Conservation (phyloP, 2,888 invertebrate genomes). For the Limnephilus marmoratus region DNA sequence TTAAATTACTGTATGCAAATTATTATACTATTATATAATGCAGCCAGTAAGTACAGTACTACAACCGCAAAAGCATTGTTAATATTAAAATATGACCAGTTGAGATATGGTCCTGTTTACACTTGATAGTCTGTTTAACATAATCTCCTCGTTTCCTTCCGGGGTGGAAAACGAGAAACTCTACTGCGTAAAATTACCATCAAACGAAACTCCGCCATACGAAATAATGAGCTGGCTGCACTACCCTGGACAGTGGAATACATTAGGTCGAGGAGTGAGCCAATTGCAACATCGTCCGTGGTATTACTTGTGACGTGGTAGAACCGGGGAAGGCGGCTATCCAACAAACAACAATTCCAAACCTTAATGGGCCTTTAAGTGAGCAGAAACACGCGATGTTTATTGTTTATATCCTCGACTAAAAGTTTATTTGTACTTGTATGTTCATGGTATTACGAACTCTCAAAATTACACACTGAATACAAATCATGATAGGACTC, state of each 20-base stretch:
- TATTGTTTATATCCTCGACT: background rate
- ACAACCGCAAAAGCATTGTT: background rate
- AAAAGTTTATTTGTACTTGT: background rate
- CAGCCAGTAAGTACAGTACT: background rate
- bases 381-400: background rate
- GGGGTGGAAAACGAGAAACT: background rate
- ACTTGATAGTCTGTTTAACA: background rate
- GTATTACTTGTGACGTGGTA: background rate
- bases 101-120: background rate
- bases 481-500: no score
- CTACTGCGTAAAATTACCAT: background rate
- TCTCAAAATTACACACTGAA: no score
- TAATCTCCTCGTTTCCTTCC: background rate
- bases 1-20: background rate
- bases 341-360: background rate
- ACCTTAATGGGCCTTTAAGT: conserved; percentile 2
- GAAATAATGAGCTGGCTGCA: background rate
- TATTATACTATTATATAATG: background rate
- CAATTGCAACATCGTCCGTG: background rate
- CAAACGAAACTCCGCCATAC: background rate
- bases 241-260: background rate
- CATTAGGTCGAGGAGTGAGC: background rate
- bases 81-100: background rate
- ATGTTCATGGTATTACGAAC: no score
- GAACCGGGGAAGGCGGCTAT: background rate